A percentile compares a stretch with the other conserved stretches of the same genome.
phyloP scores from a whole-genome alignment of 2,113 vertebrate genomes.

The Phrynocephalus versicolor region DNA sequence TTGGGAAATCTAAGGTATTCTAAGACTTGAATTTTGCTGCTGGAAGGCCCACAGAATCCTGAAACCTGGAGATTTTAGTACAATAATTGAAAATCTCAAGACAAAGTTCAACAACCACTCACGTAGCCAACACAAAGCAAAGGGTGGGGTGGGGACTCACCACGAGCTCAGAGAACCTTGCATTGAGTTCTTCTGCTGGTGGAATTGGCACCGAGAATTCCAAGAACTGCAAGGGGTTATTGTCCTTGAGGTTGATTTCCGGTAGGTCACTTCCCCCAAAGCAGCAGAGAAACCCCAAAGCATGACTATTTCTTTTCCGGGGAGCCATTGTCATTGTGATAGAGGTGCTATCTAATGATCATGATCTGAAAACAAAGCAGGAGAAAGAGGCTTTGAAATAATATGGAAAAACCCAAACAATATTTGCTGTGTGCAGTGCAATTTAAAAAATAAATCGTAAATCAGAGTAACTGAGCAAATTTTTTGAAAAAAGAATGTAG shows the following conservation, averaged over 20 bases:
- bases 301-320: constrained; percentile 92
- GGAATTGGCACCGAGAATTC: constrained; percentile 95
- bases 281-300: constrained; percentile 94
- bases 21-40: too few relatives aligned
- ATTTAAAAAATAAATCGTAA: not conserved
- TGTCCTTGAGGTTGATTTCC: constrained; percentile 97
- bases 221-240: constrained; percentile 89
- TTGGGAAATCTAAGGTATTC: too few relatives aligned
- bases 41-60: not conserved
- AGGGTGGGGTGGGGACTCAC: constrained; percentile 78
- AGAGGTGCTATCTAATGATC: constrained; percentile 86
- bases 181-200: constrained; percentile 89
- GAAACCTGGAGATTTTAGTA: not conserved
- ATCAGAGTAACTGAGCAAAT: not conserved
- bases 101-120: not conserved
- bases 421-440: not conserved
- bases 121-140: not conserved
- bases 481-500: not conserved
- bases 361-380: constrained; percentile 76
- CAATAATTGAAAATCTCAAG: not conserved
- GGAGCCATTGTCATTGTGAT: constrained; percentile 85
- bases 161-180: constrained; percentile 94
- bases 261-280: constrained; percentile 89
- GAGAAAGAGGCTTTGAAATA: not conserved
- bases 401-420: not conserved